These are phyloP conservation scores for Tenrec ecaudatus DNA, from an alignment of 2,113 vertebrate genomes.

Conservation along the genomic window DNA sequence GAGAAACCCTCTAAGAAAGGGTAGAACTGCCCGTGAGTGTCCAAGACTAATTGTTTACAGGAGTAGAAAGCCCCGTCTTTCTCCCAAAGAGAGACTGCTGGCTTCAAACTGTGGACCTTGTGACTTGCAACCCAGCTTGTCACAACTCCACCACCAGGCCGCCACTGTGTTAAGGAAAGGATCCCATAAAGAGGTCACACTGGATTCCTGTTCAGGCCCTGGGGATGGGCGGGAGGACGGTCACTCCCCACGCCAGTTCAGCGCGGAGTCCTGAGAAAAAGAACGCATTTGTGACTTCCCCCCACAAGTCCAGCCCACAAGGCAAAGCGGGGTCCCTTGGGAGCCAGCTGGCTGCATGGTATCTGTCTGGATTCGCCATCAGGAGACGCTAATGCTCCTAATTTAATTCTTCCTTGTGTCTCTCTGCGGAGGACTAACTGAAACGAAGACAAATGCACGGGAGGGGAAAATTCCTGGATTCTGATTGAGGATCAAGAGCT, in stretches of 20 bases:
- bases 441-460: background rate
- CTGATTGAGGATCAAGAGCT: background rate
- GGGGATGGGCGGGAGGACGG: background rate
- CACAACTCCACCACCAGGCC: too few relatives aligned
- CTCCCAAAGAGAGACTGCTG: too few relatives aligned
- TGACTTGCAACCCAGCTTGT: too few relatives aligned
- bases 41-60: too few relatives aligned
- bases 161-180: background rate
- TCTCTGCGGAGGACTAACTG: background rate
- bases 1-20: too few relatives aligned
- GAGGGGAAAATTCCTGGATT: slow-evolving; percentile 10
- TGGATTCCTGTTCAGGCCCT: background rate
- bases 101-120: too few relatives aligned
- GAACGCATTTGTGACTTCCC: background rate
- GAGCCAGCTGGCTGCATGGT: background rate
- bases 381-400: slow-evolving; percentile 2
- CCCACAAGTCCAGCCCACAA: background rate
- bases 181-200: too few relatives aligned
- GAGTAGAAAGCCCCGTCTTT: too few relatives aligned
- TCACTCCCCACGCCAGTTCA: too few relatives aligned
- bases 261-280: background rate
- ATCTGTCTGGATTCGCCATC: slow-evolving; percentile 26
- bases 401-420: slow-evolving; percentile 51
- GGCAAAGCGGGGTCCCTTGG: background rate
- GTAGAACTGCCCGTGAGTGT: too few relatives aligned